Conservation (phyloP, 1,140 invertebrate genomes). For the Hetaerina americana region DNA sequence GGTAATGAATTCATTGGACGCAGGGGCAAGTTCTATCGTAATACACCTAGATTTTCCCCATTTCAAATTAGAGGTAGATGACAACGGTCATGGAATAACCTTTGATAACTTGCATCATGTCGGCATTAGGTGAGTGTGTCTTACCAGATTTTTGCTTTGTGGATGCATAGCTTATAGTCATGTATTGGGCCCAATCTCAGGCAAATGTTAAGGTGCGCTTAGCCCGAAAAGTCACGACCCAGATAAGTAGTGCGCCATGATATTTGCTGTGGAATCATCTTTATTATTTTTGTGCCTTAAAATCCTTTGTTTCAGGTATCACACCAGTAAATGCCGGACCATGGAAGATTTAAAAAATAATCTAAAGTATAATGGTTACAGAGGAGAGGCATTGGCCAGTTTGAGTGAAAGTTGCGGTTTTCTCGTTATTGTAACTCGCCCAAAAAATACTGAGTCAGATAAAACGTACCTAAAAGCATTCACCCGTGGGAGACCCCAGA, state of each 20-base stretch:
- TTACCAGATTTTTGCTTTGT: not conserved
- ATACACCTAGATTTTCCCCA: constrained; percentile 41
- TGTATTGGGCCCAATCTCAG: no score
- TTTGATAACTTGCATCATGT: constrained; percentile 34
- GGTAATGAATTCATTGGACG: constrained; percentile 51
- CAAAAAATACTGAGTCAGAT: constrained; percentile 22
- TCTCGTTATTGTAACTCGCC: constrained; percentile 40
- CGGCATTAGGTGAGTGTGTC: constrained; percentile 32
- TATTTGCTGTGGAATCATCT: not conserved
- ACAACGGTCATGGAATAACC: constrained; percentile 47
- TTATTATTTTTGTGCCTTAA: not conserved
- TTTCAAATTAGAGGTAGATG: constrained; percentile 47
- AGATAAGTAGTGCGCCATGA: not conserved
- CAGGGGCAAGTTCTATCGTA: constrained; percentile 43
- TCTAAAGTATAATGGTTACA: constrained; percentile 40
- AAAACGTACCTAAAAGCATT: constrained; percentile 37
- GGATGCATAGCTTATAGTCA: no score
- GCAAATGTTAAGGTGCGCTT: no score
- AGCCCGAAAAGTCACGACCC: no score
- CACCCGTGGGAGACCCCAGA: constrained; percentile 28
- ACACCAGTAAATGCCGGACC: constrained; percentile 45
- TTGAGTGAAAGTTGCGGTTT: constrained; percentile 37
- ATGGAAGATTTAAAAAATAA: constrained; percentile 34
- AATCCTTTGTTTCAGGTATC: constrained; percentile 28
- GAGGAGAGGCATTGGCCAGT: constrained; percentile 49